Percentiles rank a stretch among this genome's conserved stretches.
Evolutionary conservation across 2,888 invertebrate genomes (phyloP).

Genomic region (Diadegma fenestrale): DNA sequence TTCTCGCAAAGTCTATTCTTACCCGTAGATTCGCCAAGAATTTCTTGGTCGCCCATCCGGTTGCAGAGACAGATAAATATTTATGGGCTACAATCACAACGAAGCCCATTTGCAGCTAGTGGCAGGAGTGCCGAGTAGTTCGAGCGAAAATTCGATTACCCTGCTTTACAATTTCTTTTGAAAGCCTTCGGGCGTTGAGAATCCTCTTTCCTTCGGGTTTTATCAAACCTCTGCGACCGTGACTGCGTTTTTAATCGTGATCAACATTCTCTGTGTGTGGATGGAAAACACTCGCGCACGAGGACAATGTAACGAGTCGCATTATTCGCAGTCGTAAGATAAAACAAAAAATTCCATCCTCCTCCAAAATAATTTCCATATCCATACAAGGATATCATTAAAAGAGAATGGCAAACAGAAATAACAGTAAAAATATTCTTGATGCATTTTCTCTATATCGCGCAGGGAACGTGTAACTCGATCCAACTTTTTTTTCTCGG

Average conservation of each 20-base stretch:
- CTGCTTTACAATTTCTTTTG: slow-evolving; percentile 61
- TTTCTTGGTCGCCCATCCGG: slow-evolving; percentile 5
- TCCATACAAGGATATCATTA: background rate
- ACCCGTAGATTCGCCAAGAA: slow-evolving; percentile 16
- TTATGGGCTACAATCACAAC: slow-evolving; percentile 55
- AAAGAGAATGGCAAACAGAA: background rate
- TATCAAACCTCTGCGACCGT: slow-evolving; percentile 22
- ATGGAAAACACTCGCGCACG: background rate
- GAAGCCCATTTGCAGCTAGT: slow-evolving; percentile 27
- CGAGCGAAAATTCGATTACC: slow-evolving; percentile 66
- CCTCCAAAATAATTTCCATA: slow-evolving; percentile 3
- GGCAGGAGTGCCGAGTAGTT: slow-evolving; percentile 18
- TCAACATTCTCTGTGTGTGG: background rate
- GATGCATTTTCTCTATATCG: background rate
- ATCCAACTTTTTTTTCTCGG: background rate
- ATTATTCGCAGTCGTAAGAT: background rate
- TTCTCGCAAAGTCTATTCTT: slow-evolving; percentile 19
- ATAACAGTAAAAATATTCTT: background rate
- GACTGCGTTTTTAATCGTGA: slow-evolving; percentile 43
- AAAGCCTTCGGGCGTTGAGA: slow-evolving; percentile 45
- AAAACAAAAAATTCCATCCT: background rate
- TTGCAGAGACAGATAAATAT: slow-evolving; percentile 58
- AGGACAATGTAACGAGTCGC: background rate
- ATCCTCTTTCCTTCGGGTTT: slow-evolving; percentile 39
- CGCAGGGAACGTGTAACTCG: background rate